Evolutionary conservation across 2,113 vertebrate genomes (phyloP).

Genomic region (Arizona elegans): DNA sequence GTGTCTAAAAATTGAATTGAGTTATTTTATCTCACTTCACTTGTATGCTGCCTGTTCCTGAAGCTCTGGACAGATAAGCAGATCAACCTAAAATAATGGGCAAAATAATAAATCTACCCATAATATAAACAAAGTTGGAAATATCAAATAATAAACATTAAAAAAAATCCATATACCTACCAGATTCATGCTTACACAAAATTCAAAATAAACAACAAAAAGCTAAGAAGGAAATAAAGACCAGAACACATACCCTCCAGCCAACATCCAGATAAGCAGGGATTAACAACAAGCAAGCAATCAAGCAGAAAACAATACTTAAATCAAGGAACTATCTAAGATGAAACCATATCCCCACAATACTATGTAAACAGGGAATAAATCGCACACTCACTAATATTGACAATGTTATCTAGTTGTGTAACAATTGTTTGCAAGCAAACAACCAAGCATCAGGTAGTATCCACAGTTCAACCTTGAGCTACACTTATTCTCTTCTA

Average conservation of each 20-base stretch:
- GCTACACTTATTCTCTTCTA: not conserved
- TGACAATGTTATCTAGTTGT: not conserved
- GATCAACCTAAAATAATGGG: not conserved
- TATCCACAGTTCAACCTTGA: not conserved
- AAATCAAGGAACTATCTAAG: not conserved
- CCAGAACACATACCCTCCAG: not conserved
- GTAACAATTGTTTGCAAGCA: not conserved
- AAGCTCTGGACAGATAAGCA: not conserved
- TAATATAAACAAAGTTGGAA: not conserved
- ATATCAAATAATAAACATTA: not conserved
- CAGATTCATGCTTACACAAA: not conserved
- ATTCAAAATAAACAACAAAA: not conserved
- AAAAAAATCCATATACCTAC: not conserved
- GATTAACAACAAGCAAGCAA: not conserved
- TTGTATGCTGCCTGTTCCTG: not conserved
- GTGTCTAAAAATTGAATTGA: not conserved
- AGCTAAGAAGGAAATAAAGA: not conserved
- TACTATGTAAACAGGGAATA: not conserved
- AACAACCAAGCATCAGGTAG: not conserved
- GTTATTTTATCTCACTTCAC: not conserved
- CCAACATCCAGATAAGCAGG: not conserved
- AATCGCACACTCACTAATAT: not conserved
- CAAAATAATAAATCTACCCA: not conserved
- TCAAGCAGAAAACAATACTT: not conserved
- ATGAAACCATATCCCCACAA: not conserved